Evolutionary conservation across 2,888 invertebrate species (phyloP).

Genomic region (Pristionchus maxplancki): DNA sequence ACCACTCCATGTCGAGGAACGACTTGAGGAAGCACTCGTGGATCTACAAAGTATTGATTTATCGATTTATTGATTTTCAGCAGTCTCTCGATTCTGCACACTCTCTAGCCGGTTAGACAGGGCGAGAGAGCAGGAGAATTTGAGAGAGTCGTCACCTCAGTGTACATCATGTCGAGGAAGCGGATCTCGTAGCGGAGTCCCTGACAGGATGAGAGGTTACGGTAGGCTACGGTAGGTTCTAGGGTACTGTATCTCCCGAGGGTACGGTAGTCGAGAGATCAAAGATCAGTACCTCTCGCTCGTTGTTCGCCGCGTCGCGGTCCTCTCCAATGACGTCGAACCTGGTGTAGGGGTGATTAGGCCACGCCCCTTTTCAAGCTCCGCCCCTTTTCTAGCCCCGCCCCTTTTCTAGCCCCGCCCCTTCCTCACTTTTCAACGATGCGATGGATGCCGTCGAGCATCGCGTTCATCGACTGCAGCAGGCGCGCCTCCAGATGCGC

Average conservation of each 20-base stretch:
- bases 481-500: constrained; percentile 68
- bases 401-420: constrained; percentile 58
- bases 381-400: constrained; percentile 56
- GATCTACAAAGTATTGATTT: constrained; percentile 52
- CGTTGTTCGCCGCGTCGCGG: constrained; percentile 16
- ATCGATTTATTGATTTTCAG: background rate
- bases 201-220: constrained; percentile 53
- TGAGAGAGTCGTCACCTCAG: constrained; percentile 56
- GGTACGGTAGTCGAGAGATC: too few relatives aligned
- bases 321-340: constrained; percentile 48
- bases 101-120: too few relatives aligned
- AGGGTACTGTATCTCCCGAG: too few relatives aligned
- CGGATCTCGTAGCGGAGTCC: constrained; percentile 73
- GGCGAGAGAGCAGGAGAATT: too few relatives aligned
- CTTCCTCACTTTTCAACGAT: constrained; percentile 68
- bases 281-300: constrained; percentile 23
- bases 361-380: background rate
- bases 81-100: background rate
- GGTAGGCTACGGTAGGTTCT: background rate
- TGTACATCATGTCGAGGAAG: constrained; percentile 68
- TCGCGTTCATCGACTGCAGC: constrained; percentile 62
- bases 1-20: constrained; percentile 74
- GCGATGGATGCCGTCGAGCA: constrained; percentile 68
- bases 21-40: constrained; percentile 72
- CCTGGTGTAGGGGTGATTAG: background rate